Evolutionary conservation across 2,113 vertebrate genomes (phyloP).

Genomic region (Anoura caudifer): DNA sequence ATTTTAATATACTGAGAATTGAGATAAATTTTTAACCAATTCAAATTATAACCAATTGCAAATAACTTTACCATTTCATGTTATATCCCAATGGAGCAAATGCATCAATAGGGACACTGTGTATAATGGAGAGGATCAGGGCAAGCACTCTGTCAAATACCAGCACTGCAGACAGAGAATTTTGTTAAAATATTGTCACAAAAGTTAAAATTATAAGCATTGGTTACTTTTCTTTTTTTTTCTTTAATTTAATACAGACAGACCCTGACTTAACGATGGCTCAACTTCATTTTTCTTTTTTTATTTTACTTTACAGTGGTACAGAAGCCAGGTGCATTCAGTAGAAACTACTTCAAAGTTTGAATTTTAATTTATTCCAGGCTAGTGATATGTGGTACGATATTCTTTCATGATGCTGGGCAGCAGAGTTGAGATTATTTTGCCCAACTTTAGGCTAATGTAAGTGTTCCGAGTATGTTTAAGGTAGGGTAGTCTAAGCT

Average conservation of each 20-base stretch:
- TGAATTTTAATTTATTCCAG: too few species aligned
- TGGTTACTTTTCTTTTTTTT: not conserved
- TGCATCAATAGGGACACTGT: not conserved
- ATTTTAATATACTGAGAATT: not conserved
- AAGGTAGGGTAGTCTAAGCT: too few species aligned
- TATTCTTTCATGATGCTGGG: too few species aligned
- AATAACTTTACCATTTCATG: constrained; percentile 1
- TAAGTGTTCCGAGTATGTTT: too few species aligned
- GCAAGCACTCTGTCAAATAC: not conserved
- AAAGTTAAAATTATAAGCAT: not conserved
- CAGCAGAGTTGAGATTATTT: too few species aligned
- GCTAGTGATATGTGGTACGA: too few species aligned
- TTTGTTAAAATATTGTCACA: not conserved
- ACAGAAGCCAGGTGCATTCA: too few species aligned
- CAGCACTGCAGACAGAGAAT: not conserved
- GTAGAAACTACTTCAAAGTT: too few species aligned
- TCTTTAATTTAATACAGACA: not conserved
- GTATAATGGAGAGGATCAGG: not conserved
- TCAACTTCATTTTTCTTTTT: too few species aligned
- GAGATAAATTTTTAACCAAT: not conserved
- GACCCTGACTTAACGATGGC: too few species aligned
- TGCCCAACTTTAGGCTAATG: too few species aligned
- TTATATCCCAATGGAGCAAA: not conserved
- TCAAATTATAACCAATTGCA: not conserved
- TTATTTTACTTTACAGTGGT: too few species aligned